Percentiles rank a stretch among this genome's conserved stretches.
Evolutionary conservation across 2,113 vertebrate genomes (phyloP).

Genomic region (Solenodon paradoxus): DNA sequence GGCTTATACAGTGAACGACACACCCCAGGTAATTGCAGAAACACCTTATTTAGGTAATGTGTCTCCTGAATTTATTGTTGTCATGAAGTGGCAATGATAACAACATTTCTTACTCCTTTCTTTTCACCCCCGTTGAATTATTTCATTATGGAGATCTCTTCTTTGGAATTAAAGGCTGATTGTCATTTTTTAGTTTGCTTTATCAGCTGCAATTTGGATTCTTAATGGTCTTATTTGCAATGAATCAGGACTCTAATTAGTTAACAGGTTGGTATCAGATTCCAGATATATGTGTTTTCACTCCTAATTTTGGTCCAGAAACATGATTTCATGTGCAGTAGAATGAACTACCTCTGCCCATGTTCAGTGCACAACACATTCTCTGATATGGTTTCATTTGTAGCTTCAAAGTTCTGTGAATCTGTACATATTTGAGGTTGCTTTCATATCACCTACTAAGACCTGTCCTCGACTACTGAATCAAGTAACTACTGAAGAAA

Average conservation of each 20-base stretch:
- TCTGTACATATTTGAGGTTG: not conserved
- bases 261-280: not conserved
- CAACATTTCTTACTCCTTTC: not conserved
- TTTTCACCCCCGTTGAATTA: not conserved
- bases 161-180: not conserved
- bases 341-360: not conserved
- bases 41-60: not conserved
- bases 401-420: conserved; percentile 13
- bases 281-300: not conserved
- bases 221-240: not conserved
- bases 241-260: not conserved
- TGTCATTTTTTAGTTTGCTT: not conserved
- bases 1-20: not conserved
- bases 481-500: not conserved
- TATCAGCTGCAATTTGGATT: not conserved
- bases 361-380: not conserved
- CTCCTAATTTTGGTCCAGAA: conserved; percentile 6
- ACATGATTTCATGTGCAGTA: conserved; percentile 16
- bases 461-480: not conserved
- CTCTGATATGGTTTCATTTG: not conserved
- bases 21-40: not conserved
- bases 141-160: not conserved
- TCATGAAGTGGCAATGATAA: not conserved
- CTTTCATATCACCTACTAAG: conserved; percentile 1
- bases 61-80: not conserved